Evolutionary conservation across 1,140 invertebrate genomes (phyloP), one percentile per base, ranked within the genome.

Genomic region (Cydia pomonella): DNA sequence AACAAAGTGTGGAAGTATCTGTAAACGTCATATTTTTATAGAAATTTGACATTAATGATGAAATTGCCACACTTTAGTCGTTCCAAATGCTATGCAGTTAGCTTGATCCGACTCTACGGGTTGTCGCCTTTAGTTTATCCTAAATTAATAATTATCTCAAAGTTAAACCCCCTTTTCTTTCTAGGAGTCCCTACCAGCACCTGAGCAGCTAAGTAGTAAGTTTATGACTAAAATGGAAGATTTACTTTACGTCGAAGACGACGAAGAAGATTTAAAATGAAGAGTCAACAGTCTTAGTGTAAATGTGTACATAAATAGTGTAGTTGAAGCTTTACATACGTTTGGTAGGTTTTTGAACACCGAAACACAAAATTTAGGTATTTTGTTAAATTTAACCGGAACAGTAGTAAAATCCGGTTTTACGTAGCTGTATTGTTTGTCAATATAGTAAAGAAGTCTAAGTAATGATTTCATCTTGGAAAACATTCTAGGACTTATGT

Each of bases 191-290:
- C 76, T 78, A 5, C 16, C 84, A 3, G 77, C 85, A 2, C 80
- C 82, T 3, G 87, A 90, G 41, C 79, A 86, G 44, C 44, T 90
- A 66, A 84, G 87, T 74, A 89, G 86, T 53, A 89, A 89, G 73
- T 90, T 91, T 75, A 86, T 88, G 82, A 88, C 85, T 12, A 91
- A 90, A 74, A 88, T 89, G 87, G 87, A 92, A 27, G 89, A 92
- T 66, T 69, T 92, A 21, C 76, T 90, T 23, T 92, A 90, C 77
- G 87, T 87, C 0, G 89, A 92, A 74, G 88, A 92, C n/a, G 90
- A 92, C 21, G 89, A 91, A 38, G 88, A 89, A 4, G 89, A 92
- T 72, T 78, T 91, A 18, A 91, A 91, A 72, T 91, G 80, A 81
- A 73, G 12, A 74, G 2, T 23, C 44, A 47, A 63, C 10, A 1